Evolutionary conservation across 2,888 invertebrate species (phyloP).

Genomic region (Aporophyla lueneburgensis): DNA sequence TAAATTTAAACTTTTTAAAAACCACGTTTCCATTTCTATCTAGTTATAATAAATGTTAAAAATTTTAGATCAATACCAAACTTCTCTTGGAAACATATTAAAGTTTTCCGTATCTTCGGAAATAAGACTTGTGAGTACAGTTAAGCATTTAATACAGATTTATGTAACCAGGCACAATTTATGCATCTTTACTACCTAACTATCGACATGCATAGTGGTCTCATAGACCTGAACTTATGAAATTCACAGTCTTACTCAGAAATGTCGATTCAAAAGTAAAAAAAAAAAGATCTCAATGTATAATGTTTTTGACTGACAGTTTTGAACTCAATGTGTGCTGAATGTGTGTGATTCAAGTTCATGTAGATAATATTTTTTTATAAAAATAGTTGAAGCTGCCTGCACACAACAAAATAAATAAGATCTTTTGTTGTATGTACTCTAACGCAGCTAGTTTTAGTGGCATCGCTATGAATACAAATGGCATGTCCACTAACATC

Average conservation of each 20-base stretch:
- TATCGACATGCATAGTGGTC: neutral
- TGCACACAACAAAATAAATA: neutral
- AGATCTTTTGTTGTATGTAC: neutral
- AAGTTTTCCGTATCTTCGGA: constrained; percentile 3
- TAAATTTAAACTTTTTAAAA: constrained; percentile 7
- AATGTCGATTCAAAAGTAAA: neutral
- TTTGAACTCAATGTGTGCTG: neutral
- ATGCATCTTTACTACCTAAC: neutral
- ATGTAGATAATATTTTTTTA: neutral
- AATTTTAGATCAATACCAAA: constrained; percentile 16
- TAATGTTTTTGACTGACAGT: neutral
- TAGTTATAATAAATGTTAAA: constrained; percentile 10
- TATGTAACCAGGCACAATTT: neutral
- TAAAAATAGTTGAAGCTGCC: neutral
- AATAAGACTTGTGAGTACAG: neutral
- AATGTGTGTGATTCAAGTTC: too few relatives aligned
- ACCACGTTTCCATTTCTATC: neutral
- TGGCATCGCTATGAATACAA: constrained; percentile 41
- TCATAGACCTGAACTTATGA: neutral
- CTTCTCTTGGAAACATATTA: constrained; percentile 8
- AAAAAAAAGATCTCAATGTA: neutral
- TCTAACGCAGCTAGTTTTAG: neutral
- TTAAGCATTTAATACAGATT: neutral
- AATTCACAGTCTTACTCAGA: neutral
- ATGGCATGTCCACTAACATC: constrained; percentile 23